Evolutionary conservation across 2,888 invertebrate genomes (phyloP).

Genomic region (Trachelus troglodyta): DNA sequence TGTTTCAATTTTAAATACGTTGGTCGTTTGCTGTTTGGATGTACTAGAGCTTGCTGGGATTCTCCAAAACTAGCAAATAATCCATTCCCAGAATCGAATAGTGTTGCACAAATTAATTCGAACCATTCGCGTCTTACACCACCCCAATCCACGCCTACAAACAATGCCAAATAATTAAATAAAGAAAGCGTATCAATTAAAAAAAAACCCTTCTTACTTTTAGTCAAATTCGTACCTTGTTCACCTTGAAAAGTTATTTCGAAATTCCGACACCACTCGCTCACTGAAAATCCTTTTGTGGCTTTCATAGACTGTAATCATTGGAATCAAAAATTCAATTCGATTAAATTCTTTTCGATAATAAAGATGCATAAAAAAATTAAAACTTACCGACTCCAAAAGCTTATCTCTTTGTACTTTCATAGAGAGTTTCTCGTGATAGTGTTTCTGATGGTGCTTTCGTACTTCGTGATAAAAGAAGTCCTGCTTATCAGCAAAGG

Average conservation of each 20-base stretch:
- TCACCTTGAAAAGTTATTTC: conserved; percentile 95
- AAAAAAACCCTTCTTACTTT: neutral
- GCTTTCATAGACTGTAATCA: conserved; percentile 78
- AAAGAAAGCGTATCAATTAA: conserved; percentile 8
- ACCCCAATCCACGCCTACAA: conserved; percentile 90
- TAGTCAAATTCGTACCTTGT: conserved; percentile 74
- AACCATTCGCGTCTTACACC: conserved; percentile 96
- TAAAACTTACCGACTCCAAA: conserved; percentile 76
- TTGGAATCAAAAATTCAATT: neutral
- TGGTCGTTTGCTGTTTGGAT: conserved; percentile 86
- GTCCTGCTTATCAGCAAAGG: conserved; percentile 83
- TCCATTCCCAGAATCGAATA: conserved; percentile 87
- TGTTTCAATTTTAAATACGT: conserved; percentile 84
- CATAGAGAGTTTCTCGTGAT: conserved; percentile 86
- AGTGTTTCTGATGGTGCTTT: conserved; percentile 86
- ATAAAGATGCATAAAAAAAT: no score
- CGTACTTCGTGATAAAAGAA: conserved; percentile 81
- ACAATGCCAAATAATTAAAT: neutral
- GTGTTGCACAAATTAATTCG: conserved; percentile 85
- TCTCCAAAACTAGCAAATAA: conserved; percentile 90
- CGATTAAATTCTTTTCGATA: neutral
- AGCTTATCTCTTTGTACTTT: conserved; percentile 86
- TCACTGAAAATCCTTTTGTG: conserved; percentile 85
- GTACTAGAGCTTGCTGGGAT: conserved; percentile 87
- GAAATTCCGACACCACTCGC: conserved; percentile 95